These are phyloP conservation scores for Malurus leucopterus DNA, from an alignment of 2,797 vertebrate species.

Conservation along the genomic window DNA sequence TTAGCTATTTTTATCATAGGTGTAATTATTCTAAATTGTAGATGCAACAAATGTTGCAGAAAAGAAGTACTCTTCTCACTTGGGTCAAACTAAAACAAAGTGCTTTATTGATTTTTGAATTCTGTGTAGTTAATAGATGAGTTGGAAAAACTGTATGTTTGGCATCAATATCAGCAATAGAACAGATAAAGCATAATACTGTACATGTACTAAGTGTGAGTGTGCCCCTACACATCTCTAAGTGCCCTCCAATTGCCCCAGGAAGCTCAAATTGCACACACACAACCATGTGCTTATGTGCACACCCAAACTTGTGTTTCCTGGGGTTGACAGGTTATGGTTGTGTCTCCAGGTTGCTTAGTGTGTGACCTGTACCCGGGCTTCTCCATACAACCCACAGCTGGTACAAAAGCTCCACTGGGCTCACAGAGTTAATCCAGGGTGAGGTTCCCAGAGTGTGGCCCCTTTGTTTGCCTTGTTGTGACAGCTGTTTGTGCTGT, in stretches of 20 bases:
- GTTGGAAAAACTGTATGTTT: neutral
- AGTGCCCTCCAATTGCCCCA: neutral
- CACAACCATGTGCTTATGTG: fast-evolving
- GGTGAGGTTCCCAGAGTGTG: neutral
- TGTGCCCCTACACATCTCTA: neutral
- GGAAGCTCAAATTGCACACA: neutral
- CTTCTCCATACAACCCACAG: fast-evolving
- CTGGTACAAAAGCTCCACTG: fast-evolving
- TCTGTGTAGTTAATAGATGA: neutral
- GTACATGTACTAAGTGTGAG: neutral
- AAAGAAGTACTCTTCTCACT: neutral
- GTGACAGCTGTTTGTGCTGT: neutral
- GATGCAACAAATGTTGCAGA: neutral
- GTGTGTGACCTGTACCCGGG: fast-evolving
- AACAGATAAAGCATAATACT: neutral
- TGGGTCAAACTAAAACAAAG: neutral
- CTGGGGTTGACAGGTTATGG: neutral
- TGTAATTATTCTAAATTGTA: neutral
- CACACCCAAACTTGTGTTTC: neutral
- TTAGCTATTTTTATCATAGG: neutral
- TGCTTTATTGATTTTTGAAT: neutral
- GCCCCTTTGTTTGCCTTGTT: neutral
- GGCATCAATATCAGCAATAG: neutral
- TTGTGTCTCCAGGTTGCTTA: neutral
- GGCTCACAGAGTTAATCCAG: neutral